These are phyloP conservation scores for Motacilla alba DNA, from an alignment of 2,113 vertebrate species.

Conservation along the genomic window DNA sequence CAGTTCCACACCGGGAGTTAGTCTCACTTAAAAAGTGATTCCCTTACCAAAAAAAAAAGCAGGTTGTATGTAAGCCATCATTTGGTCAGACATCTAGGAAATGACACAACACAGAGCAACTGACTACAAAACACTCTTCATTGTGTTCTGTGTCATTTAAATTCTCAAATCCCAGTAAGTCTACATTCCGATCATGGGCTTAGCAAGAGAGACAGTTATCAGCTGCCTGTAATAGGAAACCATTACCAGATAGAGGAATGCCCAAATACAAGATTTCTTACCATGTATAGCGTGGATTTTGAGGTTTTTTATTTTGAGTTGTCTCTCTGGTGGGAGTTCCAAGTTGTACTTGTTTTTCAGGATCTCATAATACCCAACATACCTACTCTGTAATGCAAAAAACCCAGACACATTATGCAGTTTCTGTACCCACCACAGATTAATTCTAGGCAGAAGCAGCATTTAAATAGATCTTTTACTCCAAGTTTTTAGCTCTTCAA, in stretches of 20 bases:
- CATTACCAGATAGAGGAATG: background rate
- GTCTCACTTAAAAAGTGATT: background rate
- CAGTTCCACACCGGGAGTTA: background rate
- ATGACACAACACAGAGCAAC: background rate
- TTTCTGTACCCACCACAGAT: background rate
- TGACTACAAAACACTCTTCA: background rate
- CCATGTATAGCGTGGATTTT: constrained; percentile 87
- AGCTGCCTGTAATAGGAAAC: background rate
- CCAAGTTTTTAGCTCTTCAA: background rate
- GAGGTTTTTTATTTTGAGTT: constrained; percentile 81
- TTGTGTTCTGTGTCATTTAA: background rate
- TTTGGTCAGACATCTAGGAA: background rate
- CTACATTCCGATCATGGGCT: background rate
- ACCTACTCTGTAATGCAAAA: constrained; percentile 84
- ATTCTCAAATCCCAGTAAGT: background rate
- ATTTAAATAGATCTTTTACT: background rate
- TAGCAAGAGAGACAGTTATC: background rate
- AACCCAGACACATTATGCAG: constrained; percentile 32
- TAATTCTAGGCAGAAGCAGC: background rate
- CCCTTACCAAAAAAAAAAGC: background rate
- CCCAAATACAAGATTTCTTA: constrained; percentile 63
- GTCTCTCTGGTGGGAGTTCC: constrained; percentile 81
- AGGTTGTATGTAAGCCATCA: background rate
- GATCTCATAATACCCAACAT: constrained; percentile 91
- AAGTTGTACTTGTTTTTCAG: constrained; percentile 84